Percentiles rank a stretch among this genome's conserved stretches.
These are phyloP conservation scores for Synodontis membranacea DNA, from an alignment of 2,113 vertebrate species.

Conservation along the genomic window DNA sequence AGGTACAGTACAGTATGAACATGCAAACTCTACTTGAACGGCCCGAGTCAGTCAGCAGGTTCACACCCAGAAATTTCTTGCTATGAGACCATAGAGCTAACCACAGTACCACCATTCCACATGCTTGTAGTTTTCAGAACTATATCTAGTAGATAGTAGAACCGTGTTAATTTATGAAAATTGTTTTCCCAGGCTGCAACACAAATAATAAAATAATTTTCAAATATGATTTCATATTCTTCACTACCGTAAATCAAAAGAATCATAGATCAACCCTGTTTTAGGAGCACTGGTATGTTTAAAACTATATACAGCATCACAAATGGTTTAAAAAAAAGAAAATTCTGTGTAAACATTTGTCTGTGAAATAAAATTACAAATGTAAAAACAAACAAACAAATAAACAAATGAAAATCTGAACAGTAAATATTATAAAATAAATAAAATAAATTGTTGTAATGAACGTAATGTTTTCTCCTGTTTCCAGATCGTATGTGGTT, in stretches of 20 bases:
- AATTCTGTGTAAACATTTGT: background rate
- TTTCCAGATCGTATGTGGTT: conserved; percentile 43
- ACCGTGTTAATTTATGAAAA: background rate
- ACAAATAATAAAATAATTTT: background rate
- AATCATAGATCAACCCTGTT: background rate
- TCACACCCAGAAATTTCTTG: too few species aligned
- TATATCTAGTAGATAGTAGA: background rate
- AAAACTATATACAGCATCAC: background rate
- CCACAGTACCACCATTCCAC: too few species aligned
- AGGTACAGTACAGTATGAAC: too few species aligned
- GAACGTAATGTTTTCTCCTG: background rate
- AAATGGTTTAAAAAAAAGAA: background rate
- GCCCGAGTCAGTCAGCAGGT: too few species aligned
- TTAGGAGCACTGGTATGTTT: background rate
- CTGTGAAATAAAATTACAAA: background rate
- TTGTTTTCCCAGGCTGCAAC: background rate
- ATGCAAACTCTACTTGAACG: too few species aligned
- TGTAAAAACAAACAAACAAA: background rate
- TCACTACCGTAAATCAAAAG: background rate
- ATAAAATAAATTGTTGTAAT: background rate
- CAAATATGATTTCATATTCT: background rate
- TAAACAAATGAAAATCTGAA: too few species aligned
- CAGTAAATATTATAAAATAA: background rate
- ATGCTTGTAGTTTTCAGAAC: background rate
- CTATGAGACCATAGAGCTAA: too few species aligned